Evolutionary conservation across 2,797 vertebrate genomes (phyloP).

Genomic region (Echeneis naucrates): DNA sequence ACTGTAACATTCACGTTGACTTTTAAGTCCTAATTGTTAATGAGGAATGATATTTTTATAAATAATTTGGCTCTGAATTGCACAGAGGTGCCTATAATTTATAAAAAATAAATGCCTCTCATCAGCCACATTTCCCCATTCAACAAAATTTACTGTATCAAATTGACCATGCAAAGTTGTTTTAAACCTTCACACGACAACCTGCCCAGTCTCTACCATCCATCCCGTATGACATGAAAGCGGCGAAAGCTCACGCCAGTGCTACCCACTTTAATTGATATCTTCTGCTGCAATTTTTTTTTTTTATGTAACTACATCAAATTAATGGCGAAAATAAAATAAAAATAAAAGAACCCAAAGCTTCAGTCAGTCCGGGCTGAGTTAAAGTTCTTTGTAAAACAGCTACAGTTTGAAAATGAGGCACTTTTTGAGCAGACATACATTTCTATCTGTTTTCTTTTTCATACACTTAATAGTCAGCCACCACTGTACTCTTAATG

Average conservation of each 20-base stretch:
- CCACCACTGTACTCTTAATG: conserved; percentile 50
- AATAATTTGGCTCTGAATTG: neutral
- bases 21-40: neutral
- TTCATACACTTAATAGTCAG: conserved; percentile 55
- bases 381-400: conserved; percentile 65
- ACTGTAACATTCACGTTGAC: neutral
- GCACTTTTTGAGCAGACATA: conserved; percentile 82
- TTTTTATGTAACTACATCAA: conserved; percentile 57
- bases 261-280: conserved; percentile 31
- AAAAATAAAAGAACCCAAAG: conserved; percentile 47
- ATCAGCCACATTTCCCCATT: neutral
- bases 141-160: neutral
- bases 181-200: conserved; percentile 6
- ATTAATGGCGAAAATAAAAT: conserved; percentile 49
- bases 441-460: conserved; percentile 57
- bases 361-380: conserved; percentile 54
- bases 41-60: neutral
- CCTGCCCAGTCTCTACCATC: neutral
- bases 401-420: conserved; percentile 80
- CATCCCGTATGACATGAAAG: conserved; percentile 48
- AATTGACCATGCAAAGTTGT: neutral
- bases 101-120: neutral
- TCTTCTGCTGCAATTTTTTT: conserved; percentile 34
- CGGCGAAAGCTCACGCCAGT: conserved; percentile 42
- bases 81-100: neutral